Conservation (phyloP, 2,113 vertebrate species). For the Seriola rivoliana region DNA sequence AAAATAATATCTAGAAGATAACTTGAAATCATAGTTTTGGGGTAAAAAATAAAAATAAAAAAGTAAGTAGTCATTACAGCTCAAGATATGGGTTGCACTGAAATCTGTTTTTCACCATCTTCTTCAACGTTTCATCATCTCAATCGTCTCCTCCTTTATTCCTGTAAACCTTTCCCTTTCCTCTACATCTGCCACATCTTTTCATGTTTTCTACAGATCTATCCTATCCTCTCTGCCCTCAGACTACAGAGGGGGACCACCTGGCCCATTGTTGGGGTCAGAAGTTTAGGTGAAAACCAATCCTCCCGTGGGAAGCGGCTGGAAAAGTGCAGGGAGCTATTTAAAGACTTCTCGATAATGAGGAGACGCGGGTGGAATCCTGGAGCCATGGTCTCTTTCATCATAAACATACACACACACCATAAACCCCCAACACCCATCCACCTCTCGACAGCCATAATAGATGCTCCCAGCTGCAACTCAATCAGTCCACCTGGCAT, state of each 20-base stretch:
- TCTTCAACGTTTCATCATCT: background rate
- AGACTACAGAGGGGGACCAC: conserved; percentile 20
- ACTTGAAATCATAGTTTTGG: background rate
- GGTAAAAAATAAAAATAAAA: background rate
- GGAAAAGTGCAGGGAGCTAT: conserved; percentile 68
- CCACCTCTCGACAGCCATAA: conserved; percentile 16
- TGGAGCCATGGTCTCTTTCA: conserved; percentile 44
- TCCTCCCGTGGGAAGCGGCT: conserved; percentile 51
- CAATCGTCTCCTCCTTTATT: background rate
- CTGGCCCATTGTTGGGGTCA: conserved; percentile 62
- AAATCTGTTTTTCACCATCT: background rate
- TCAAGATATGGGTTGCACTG: background rate
- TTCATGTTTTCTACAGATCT: background rate
- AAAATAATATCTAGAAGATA: background rate
- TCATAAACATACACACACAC: conserved; percentile 34
- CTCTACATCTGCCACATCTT: background rate
- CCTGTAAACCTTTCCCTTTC: background rate
- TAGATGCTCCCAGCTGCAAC: conserved; percentile 6
- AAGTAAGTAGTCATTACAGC: too few relatives aligned
- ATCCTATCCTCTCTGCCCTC: background rate
- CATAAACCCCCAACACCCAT: background rate
- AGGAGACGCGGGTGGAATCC: conserved; percentile 63
- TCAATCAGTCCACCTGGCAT: background rate
- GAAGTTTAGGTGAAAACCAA: conserved; percentile 69
- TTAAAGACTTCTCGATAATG: conserved; percentile 76